Evolutionary conservation across 2,888 invertebrate species (phyloP).

Genomic region (Nymphalis c-album): DNA sequence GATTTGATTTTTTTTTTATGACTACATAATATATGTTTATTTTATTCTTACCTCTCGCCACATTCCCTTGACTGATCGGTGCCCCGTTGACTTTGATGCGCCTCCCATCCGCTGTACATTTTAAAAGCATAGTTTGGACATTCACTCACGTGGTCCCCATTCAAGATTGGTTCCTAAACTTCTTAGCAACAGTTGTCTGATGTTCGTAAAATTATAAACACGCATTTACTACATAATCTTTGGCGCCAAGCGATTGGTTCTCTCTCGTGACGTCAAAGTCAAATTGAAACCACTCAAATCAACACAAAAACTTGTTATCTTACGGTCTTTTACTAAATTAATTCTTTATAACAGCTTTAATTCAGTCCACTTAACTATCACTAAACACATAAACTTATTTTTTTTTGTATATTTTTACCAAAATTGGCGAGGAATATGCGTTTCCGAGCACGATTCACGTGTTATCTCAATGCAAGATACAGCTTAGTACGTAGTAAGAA

Average conservation of each 20-base stretch:
- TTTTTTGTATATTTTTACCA: conserved; percentile 32
- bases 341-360: conserved; percentile 25
- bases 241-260: conserved; percentile 68
- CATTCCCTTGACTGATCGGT: conserved; percentile 67
- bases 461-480: conserved; percentile 19
- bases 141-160: conserved; percentile 64
- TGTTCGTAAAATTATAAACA: conserved; percentile 59
- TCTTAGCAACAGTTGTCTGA: conserved; percentile 52
- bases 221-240: conserved; percentile 50
- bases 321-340: conserved; percentile 42
- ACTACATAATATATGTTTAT: conserved; percentile 12
- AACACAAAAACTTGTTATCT: conserved; percentile 58
- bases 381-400: conserved; percentile 23
- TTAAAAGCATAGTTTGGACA: conserved; percentile 73
- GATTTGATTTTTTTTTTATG: conserved; percentile 1
- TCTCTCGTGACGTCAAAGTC: conserved; percentile 73
- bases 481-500: conserved; percentile 8
- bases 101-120: conserved; percentile 78
- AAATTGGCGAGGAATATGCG: conserved; percentile 27
- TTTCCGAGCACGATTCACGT: conserved; percentile 25
- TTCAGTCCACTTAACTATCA: conserved; percentile 56
- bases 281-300: conserved; percentile 61
- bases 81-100: conserved; percentile 76
- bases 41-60: conserved; percentile 72
- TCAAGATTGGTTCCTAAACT: conserved; percentile 55